Evolutionary conservation across 2,113 vertebrate species (phyloP).

Genomic region (Glaucomys volans): DNA sequence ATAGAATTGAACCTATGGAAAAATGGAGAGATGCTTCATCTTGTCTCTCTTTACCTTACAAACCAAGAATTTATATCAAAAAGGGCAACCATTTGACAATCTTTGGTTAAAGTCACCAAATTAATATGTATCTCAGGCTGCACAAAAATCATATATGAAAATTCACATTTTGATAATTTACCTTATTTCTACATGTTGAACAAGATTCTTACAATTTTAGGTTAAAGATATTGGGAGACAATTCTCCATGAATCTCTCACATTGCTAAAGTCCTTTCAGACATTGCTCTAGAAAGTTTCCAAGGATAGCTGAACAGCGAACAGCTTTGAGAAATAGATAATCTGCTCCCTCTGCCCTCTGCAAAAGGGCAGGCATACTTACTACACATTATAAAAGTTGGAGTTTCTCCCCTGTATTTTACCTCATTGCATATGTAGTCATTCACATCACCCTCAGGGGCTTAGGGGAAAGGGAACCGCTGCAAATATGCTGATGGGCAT

Average conservation of each 20-base stretch:
- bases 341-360: neutral
- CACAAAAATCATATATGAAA: neutral
- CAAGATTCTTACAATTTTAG: neutral
- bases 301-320: neutral
- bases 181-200: neutral
- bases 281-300: neutral
- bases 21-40: neutral
- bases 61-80: neutral
- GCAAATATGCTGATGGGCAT: neutral
- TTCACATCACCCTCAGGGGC: neutral
- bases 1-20: neutral
- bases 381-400: neutral
- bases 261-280: too few relatives aligned
- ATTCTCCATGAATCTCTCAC: neutral
- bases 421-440: neutral
- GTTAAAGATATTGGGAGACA: neutral
- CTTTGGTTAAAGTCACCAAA: neutral
- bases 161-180: neutral
- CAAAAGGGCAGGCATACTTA: neutral
- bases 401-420: neutral
- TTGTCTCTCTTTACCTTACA: neutral
- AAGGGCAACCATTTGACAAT: neutral
- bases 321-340: neutral
- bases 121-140: neutral
- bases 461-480: neutral